These are phyloP conservation scores for Pampusana beccarii DNA, from an alignment of 2,113 vertebrate species.

Conservation along the genomic window DNA sequence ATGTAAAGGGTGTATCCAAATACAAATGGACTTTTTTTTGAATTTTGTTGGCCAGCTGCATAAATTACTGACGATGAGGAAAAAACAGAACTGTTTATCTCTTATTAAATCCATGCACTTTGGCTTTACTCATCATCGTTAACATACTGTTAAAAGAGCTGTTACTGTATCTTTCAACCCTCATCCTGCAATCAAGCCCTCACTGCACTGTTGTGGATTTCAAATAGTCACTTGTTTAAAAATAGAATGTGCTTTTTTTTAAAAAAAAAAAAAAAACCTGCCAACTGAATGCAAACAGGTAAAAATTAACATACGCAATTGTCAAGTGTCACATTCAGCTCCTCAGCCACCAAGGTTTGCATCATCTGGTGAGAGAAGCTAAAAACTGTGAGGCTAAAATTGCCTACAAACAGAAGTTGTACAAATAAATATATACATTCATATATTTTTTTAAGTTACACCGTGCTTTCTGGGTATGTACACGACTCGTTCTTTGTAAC, in stretches of 20 bases:
- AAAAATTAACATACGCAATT: constrained; percentile 9
- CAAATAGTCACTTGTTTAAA: constrained; percentile 33
- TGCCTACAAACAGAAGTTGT: background rate
- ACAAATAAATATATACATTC: background rate
- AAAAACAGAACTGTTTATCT: background rate
- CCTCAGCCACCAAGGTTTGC: background rate
- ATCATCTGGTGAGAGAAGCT: background rate
- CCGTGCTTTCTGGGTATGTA: background rate
- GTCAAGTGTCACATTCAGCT: background rate
- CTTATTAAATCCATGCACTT: constrained; percentile 40
- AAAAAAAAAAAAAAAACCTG: background rate
- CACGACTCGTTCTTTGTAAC: rapidly evolving
- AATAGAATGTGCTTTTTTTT: background rate
- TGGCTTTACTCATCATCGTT: constrained; percentile 12
- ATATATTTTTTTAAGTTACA: background rate
- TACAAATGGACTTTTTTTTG: background rate
- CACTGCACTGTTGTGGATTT: background rate
- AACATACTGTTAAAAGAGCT: constrained; percentile 37
- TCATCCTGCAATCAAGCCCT: constrained; percentile 14
- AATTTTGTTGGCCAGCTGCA: background rate
- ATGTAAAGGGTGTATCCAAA: background rate
- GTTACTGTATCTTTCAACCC: background rate
- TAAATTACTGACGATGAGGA: constrained; percentile 13
- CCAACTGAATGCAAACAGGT: background rate
- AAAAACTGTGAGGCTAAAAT: background rate